A percentile compares a stretch with the other conserved stretches of the same genome.
phyloP scores from a whole-genome alignment of 2,888 invertebrate genomes.

The Desoria tigrina region DNA sequence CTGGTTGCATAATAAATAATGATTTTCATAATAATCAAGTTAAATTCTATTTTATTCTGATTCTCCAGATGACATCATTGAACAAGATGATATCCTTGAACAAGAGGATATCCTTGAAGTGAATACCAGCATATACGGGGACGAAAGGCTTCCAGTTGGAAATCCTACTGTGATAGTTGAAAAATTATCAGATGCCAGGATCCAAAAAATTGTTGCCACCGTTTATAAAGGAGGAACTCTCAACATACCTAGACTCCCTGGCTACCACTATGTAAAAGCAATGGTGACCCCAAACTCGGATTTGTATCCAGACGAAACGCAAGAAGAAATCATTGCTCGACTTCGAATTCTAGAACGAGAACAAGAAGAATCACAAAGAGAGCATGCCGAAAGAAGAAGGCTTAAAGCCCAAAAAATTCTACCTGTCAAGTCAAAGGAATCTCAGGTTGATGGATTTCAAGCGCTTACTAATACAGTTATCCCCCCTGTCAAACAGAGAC shows the following conservation, averaged over 20 bases:
- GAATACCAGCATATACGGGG: background rate
- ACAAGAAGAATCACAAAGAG: slow-evolving; percentile 1
- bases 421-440: too few species aligned
- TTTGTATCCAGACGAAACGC: slow-evolving; percentile 5
- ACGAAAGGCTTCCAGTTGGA: background rate
- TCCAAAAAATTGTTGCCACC: background rate
- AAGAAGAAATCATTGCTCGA: background rate
- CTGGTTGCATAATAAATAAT: too few species aligned
- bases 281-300: slow-evolving; percentile 1
- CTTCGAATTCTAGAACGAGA: background rate
- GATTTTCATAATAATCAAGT: too few species aligned
- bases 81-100: too few species aligned
- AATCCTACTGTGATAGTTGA: slow-evolving; percentile 4
- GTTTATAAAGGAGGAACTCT: background rate
- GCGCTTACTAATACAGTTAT: too few species aligned
- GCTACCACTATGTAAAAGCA: slow-evolving; percentile 1
- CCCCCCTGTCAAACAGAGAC: background rate
- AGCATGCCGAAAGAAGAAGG: background rate
- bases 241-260: background rate
- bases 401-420: background rate
- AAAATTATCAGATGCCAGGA: background rate
- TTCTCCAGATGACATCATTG: too few species aligned
- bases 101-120: too few species aligned
- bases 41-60: too few species aligned
- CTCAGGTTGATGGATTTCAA: too few species aligned